Base-by-base conservation (phyloP, 2,113 vertebrate genomes). In the Edolisoma coerulescens region DNA sequence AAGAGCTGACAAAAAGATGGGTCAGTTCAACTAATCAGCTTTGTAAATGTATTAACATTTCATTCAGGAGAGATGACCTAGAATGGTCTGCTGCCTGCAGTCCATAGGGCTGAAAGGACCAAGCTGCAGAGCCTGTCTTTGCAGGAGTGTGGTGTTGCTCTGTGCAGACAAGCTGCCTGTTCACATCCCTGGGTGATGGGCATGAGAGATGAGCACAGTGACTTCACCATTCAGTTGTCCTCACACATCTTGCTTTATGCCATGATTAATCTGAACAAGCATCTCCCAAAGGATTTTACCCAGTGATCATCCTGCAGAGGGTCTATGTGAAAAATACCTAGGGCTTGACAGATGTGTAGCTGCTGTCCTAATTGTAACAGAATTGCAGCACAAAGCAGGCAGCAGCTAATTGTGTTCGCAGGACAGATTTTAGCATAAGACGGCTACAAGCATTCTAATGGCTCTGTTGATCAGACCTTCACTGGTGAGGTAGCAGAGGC, bases 1-100 rank as follows among this genome's bases (percentile, higher is more conserved):
- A 86, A 92, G 44, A 87, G 33, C 89, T 95, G 84, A 74, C 81
- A 74, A 86, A 94, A 95, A 93, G 87, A 93, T 89, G 81, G 71
- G 87, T 96, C 90, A 84, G 64, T 88, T 92, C 87, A 68, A 32
- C 53, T 93, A 93, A 94, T 94, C 75, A 85, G 92, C 90, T 93
- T 96, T 95, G 95, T 23, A 54, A 70, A 78, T 61, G 57, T n/a
- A 69, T 87, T 91, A 95, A 54, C 24, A 13, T 81, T 92, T 91
- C 42, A 39, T 82, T 81, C 65, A 88, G 74, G 53, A 73, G 70
- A 87, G 78, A 24, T 89, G 89, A 91, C 86, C 92, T 94, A 87
- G 84, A 84, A 94, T 45, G 76, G 44, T 64, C 83, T 86, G 86
- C 41, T 95, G 94, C 59, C 41, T 81, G 39, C 56, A 37, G n/a